Evolutionary conservation across 2,113 vertebrate species (phyloP).

Genomic region (Ophiodon elongatus): DNA sequence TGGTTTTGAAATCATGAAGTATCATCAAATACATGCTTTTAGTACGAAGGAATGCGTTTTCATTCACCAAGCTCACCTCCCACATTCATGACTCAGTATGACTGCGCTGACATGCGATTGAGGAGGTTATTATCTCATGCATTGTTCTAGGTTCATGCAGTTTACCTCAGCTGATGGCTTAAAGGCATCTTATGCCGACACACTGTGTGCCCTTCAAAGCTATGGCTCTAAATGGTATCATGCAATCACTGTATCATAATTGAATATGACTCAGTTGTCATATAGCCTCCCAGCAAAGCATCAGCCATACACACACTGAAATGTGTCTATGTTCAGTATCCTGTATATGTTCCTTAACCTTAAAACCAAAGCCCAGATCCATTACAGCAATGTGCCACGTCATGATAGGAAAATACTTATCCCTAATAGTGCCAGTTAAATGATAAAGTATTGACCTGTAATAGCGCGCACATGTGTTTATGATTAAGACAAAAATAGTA

Average conservation of each 20-base stretch:
- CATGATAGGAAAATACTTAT: not conserved
- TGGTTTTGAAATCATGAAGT: not conserved
- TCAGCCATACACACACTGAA: not conserved
- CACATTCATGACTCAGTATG: not conserved
- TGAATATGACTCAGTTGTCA: slow-evolving; percentile 7
- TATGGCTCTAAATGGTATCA: not conserved
- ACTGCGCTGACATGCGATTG: not conserved
- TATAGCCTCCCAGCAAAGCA: not conserved
- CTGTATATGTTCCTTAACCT: not conserved
- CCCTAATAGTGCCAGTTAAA: not conserved
- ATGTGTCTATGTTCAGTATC: not conserved
- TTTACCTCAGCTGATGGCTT: slow-evolving; percentile 11
- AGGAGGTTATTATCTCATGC: not conserved
- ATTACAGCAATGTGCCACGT: not conserved
- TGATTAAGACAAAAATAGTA: slow-evolving; percentile 7
- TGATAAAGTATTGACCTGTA: not conserved
- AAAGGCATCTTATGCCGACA: slow-evolving; percentile 1
- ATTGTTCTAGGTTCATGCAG: not conserved
- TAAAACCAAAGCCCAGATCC: not conserved
- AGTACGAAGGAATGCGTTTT: not conserved
- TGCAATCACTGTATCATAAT: slow-evolving; percentile 3
- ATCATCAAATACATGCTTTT: not conserved
- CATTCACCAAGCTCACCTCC: not conserved
- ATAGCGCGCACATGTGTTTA: not conserved
- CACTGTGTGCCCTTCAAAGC: slow-evolving; percentile 11